Conservation (phyloP, 2,113 vertebrate genomes). For the Bucco capensis region DNA sequence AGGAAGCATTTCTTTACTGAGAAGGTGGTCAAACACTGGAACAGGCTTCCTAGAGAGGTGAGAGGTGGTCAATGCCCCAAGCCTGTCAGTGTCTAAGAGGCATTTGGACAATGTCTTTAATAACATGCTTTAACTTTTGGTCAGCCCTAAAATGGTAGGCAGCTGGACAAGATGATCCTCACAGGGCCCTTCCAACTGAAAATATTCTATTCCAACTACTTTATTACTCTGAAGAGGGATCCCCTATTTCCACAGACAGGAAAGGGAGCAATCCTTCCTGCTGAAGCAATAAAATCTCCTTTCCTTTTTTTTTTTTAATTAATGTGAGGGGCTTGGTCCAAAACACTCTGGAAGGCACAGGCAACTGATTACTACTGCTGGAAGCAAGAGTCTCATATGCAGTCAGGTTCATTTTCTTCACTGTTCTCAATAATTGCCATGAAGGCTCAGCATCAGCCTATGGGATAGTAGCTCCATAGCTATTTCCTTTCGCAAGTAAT, state of each 20-base stretch:
- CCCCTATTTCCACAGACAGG: not conserved
- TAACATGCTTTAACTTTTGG: no score
- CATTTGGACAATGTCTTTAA: not conserved
- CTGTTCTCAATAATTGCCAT: not conserved
- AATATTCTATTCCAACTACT: not conserved
- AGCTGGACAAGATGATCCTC: no score
- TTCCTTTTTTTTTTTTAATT: not conserved
- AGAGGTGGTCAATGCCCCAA: no score
- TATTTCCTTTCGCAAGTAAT: not conserved
- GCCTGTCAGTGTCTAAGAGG: no score
- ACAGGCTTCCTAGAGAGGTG: no score
- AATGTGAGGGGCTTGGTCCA: not conserved
- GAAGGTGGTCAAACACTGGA: no score
- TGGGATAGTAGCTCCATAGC: rapidly evolving
- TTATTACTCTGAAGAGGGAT: not conserved
- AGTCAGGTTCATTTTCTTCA: not conserved
- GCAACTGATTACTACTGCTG: not conserved
- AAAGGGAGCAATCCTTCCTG: not conserved
- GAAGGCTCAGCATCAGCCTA: not conserved
- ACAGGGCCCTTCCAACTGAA: not conserved
- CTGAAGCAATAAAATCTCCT: not conserved
- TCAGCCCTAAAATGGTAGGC: no score
- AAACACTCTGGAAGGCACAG: not conserved
- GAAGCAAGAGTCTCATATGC: rapidly evolving
- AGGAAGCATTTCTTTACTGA: not conserved